Percentiles rank a stretch among this genome's conserved stretches.
Evolutionary conservation across 2,888 invertebrate genomes (phyloP).

Genomic region (Tenthredo scrophulariae): DNA sequence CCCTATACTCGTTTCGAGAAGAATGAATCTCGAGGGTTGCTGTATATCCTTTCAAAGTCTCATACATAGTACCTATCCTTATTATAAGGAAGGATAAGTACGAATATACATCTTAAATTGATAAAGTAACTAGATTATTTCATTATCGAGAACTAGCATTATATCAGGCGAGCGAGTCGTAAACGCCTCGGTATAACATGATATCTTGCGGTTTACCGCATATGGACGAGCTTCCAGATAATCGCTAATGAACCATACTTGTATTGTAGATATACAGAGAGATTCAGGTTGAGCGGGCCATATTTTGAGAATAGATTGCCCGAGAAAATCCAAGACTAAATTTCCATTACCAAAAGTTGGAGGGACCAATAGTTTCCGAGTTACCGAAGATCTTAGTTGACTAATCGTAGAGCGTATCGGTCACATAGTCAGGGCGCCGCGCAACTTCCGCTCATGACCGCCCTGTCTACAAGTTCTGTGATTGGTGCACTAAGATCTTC

Average conservation of each 20-base stretch:
- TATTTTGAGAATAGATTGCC: too few species aligned
- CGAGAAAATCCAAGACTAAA: too few species aligned
- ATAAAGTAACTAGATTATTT: background rate
- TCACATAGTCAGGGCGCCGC: too few species aligned
- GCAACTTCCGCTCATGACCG: too few species aligned
- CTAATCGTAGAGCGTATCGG: too few species aligned
- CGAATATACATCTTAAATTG: too few species aligned
- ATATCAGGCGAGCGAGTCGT: background rate
- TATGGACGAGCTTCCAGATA: background rate
- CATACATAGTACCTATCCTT: background rate
- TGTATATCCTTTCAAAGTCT: background rate
- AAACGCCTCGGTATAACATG: background rate
- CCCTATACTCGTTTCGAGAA: background rate
- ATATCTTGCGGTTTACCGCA: conserved; percentile 3
- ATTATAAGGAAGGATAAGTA: too few species aligned
- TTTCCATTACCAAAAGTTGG: too few species aligned
- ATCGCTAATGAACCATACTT: background rate
- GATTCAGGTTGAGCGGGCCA: background rate
- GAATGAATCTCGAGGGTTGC: background rate
- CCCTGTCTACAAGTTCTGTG: too few species aligned
- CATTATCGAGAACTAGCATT: background rate
- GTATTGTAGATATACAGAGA: background rate
- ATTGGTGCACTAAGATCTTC: too few species aligned
- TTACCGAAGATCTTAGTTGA: too few species aligned
- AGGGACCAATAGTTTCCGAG: too few species aligned